Evolutionary conservation across 2,888 invertebrate genomes (phyloP), one percentile per base, ranked within the genome.

Genomic region (Falcaria lacertinaria): DNA sequence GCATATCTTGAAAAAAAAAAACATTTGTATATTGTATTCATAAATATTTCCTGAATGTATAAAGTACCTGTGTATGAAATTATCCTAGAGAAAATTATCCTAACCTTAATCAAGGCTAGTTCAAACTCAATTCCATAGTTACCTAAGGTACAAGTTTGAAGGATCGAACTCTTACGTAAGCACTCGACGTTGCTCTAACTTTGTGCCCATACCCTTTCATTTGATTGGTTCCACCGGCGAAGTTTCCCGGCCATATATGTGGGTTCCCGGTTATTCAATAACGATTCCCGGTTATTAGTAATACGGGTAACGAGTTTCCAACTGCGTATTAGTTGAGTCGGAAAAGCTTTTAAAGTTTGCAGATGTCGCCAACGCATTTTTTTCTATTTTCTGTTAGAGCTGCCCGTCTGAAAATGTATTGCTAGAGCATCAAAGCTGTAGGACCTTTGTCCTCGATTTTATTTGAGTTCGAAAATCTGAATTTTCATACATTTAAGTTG

Each of bases 221-320:
- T 38, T 46, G 44, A 42, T 42, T 45, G 45, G 45, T 28, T 35
- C 44, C 38, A 41, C 50, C 47, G 49, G 50, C 39, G 13, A 57
- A 58, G 40, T 52, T 54, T 33, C 46, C 50, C 16, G 42, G 53
- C 38, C 28, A 11, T 34, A 33, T 5, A 13, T 33, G 13, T 15
- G 19, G 7, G n/a, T 34, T 13, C 36, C 33, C 39, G 34, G 13
- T 36, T 42, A 57, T 64, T 57, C 59, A 61, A 67, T 66, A 51
- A 49, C 56, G 60, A 55, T 59, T 55, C 48, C 54, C 41, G 44
- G 43, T 54, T 48, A 54, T 58, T 43, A 48, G 38, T 43, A 52
- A 51, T 56, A n/a, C 57, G 70, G 57, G 64, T 69, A 70, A 70
- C 57, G 61, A 61, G 42, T 45, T 37, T 14, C 28, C 34, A 41